Conservation (phyloP, 92 coral and sea anemone species). For the Paragorgia papillata region DNA sequence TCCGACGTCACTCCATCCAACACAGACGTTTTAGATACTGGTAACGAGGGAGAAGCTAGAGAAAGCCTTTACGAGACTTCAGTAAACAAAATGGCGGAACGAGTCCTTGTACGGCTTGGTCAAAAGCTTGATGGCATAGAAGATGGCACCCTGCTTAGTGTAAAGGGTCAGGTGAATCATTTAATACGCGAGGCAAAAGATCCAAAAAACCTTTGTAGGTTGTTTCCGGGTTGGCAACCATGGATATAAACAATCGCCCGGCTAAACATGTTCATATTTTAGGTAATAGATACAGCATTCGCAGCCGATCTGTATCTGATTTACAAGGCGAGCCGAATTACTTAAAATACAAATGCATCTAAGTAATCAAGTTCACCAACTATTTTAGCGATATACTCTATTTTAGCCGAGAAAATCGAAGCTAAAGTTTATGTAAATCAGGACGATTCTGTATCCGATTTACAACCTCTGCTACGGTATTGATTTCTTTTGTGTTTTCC, state of each 20-base stretch:
- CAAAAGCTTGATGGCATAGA: slow-evolving; percentile 96
- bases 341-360: no score
- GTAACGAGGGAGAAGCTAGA: slow-evolving; percentile 49
- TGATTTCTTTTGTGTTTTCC: no score
- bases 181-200: slow-evolving; percentile 92
- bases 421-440: no score
- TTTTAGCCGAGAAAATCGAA: no score
- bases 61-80: slow-evolving; percentile 51
- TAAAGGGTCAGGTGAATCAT: slow-evolving; percentile 91
- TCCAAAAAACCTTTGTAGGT: slow-evolving; percentile 78
- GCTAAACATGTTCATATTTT: no score
- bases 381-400: no score
- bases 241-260: slow-evolving; percentile 67
- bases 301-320: no score
- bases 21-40: slow-evolving; percentile 64
- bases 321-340: no score
- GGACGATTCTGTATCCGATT: no score
- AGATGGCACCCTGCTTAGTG: slow-evolving; percentile 88
- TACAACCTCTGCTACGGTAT: no score
- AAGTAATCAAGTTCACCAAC: no score
- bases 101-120: slow-evolving; percentile 76
- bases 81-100: slow-evolving; percentile 96
- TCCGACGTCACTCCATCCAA: slow-evolving; percentile 56
- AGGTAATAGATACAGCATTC: no score
- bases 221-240: slow-evolving; percentile 97